phyloP scores from a whole-genome alignment of 2,113 vertebrate genomes.

The Butorides virescens region DNA sequence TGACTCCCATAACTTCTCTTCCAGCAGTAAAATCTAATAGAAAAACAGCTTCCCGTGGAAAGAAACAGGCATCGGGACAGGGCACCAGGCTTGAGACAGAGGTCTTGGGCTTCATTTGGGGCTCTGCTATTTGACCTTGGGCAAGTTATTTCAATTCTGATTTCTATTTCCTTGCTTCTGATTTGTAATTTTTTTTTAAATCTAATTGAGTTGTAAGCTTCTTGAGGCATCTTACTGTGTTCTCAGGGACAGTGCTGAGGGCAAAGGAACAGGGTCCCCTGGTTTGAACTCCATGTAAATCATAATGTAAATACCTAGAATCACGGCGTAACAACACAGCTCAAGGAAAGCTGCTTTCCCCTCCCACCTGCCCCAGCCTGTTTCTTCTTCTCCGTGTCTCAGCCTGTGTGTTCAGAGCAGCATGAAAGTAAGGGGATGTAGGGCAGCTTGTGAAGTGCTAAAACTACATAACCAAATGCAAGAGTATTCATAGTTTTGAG shows the following conservation, averaged over 20 bases:
- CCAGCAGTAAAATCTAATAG: not conserved
- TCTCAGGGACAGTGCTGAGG: not conserved
- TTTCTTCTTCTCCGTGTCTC: not conserved
- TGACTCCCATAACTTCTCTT: not conserved
- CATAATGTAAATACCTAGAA: not conserved
- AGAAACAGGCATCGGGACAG: not conserved
- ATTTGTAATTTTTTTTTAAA: not conserved
- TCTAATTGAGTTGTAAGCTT: not conserved
- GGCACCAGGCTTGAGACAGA: not conserved
- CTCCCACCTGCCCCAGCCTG: slow-evolving; percentile 38
- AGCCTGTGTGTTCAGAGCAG: slow-evolving; percentile 6
- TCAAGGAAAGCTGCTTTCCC: not conserved
- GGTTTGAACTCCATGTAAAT: not conserved
- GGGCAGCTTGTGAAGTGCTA: not conserved
- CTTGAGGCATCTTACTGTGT: not conserved
- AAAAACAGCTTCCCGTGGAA: not conserved
- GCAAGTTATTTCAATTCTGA: not conserved
- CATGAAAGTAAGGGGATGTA: not conserved
- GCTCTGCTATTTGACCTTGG: not conserved
- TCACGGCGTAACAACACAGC: not conserved
- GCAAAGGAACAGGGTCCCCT: not conserved
- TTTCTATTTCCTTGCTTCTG: not conserved
- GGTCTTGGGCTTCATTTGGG: not conserved
- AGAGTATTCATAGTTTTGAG: not conserved
- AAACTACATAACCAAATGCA: not conserved